A percentile compares a stretch with the other conserved stretches of the same genome.
Conservation (phyloP, 2,797 vertebrate species). For the Chelon labrosus region DNA sequence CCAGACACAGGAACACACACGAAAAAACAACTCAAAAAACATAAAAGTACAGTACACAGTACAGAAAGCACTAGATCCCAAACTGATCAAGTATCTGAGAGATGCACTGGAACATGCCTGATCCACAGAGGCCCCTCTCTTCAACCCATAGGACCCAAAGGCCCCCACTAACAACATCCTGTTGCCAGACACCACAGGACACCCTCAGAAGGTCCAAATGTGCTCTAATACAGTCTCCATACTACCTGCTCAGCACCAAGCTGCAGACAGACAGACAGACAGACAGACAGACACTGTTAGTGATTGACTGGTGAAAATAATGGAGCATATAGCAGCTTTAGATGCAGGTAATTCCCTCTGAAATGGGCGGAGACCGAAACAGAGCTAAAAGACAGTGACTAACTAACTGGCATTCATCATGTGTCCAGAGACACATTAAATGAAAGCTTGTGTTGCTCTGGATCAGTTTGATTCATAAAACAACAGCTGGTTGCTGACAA, state of each 20-base stretch:
- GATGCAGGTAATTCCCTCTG: not conserved
- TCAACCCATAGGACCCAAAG: too few species aligned
- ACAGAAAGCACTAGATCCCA: too few species aligned
- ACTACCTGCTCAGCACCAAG: not conserved
- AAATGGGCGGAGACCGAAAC: not conserved
- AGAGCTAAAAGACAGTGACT: not conserved
- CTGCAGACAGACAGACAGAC: not conserved
- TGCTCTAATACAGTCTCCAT: not conserved
- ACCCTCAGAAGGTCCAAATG: not conserved
- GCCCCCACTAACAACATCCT: too few species aligned
- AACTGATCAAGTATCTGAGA: too few species aligned
- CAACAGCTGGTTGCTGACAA: not conserved
- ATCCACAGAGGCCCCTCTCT: too few species aligned
- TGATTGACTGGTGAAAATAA: not conserved
- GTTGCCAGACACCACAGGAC: too few species aligned
- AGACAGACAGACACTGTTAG: not conserved
- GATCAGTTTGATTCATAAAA: not conserved
- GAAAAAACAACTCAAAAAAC: too few species aligned
- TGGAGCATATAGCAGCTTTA: not conserved
- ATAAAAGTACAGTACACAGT: too few species aligned
- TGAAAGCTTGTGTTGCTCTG: not conserved
- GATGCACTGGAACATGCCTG: too few species aligned
- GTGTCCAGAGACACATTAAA: not conserved
- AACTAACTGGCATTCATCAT: not conserved
- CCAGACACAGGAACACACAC: too few species aligned